Percentiles rank a stretch among this genome's conserved stretches.
Conservation (phyloP, 2,113 vertebrate species). For the Tragelaphus buxtoni region DNA sequence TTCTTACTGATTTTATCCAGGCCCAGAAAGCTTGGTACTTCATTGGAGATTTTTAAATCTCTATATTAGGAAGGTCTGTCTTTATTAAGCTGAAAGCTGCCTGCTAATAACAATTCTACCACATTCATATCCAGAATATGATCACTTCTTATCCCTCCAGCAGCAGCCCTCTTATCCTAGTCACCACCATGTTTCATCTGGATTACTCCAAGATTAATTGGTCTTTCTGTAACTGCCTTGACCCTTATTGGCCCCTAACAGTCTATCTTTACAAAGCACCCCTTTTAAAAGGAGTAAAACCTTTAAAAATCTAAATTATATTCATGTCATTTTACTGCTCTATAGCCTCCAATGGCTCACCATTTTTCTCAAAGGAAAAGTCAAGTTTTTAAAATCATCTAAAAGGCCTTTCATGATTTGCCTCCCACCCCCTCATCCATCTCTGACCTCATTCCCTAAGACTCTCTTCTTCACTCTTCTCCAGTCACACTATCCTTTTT, state of each 20-base stretch:
- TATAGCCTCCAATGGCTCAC: not conserved
- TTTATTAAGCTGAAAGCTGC: not conserved
- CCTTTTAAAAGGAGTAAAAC: not conserved
- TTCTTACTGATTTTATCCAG: not conserved
- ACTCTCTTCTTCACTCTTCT: not conserved
- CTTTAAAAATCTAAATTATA: not conserved
- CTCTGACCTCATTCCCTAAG: not conserved
- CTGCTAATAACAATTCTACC: conserved; percentile 1
- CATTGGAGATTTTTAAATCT: not conserved
- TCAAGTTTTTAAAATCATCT: not conserved
- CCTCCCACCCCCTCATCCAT: not conserved
- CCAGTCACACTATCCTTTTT: not conserved
- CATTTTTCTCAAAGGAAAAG: conserved; percentile 10
- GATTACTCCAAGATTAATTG: not conserved
- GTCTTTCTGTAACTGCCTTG: not conserved
- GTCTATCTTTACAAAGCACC: not conserved
- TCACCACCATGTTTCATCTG: not conserved
- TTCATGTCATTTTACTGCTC: not conserved
- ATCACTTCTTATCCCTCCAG: not conserved
- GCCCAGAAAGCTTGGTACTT: not conserved
- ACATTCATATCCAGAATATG: not conserved
- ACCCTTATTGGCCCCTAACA: not conserved
- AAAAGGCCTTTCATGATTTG: not conserved
- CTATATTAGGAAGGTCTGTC: not conserved
- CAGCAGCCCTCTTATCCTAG: not conserved